Evolutionary conservation across 2,113 vertebrate genomes (phyloP).

Genomic region (Poicephalus meyeri): DNA sequence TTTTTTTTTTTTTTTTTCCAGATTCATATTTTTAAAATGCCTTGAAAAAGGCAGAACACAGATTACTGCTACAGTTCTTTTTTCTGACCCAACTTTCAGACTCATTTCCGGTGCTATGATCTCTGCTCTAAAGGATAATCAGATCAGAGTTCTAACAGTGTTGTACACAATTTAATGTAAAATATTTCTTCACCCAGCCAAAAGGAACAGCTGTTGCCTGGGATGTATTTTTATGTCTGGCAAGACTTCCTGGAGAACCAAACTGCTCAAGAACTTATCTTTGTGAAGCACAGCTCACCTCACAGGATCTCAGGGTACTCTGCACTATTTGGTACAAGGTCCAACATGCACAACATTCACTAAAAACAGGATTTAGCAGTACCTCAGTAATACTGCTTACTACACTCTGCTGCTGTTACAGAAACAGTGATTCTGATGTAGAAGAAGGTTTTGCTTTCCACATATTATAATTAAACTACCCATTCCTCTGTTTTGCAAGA

Average conservation of each 20-base stretch:
- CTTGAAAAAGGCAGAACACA: neutral
- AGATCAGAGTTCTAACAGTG: neutral
- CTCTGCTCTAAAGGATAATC: neutral
- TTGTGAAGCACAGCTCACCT: neutral
- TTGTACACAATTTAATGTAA: neutral
- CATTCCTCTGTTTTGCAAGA: neutral
- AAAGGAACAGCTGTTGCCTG: neutral
- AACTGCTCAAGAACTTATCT: neutral
- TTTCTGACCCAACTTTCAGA: neutral
- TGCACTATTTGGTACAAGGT: neutral
- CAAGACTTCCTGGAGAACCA: neutral
- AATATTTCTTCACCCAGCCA: neutral
- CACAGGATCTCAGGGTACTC: neutral
- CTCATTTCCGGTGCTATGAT: neutral
- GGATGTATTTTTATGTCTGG: neutral
- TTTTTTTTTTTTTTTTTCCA: neutral
- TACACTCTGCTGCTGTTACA: neutral
- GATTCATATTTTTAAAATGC: neutral
- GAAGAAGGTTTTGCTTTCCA: neutral
- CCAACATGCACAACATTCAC: neutral
- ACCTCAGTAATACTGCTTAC: neutral
- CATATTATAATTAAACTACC: neutral
- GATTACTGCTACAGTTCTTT: rapidly evolving
- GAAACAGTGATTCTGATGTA: neutral
- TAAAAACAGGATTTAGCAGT: neutral